A percentile compares a stretch with the other conserved stretches of the same genome.
Conservation (phyloP, 2,113 vertebrate species). For the Brachyhypopomus occidentalis region DNA sequence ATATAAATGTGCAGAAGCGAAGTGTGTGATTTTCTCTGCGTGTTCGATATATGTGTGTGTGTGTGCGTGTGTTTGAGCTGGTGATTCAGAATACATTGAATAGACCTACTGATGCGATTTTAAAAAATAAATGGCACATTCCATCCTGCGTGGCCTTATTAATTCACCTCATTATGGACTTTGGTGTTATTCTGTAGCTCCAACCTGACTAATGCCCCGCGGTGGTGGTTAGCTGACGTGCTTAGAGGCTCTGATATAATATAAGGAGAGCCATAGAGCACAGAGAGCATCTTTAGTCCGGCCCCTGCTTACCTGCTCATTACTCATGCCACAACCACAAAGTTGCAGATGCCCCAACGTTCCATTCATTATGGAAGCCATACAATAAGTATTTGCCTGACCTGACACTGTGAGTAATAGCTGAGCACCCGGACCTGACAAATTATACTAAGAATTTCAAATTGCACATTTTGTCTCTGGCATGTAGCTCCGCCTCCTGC, state of each 20-base stretch:
- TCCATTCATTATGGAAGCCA: conserved; percentile 72
- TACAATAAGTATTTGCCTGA: conserved; percentile 75
- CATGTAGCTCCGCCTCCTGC: not conserved
- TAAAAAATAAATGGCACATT: conserved; percentile 34
- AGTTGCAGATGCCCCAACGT: conserved; percentile 66
- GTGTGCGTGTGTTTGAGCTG: not conserved
- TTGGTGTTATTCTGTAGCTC: conserved; percentile 43
- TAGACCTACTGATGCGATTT: conserved; percentile 20
- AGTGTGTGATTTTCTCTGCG: not conserved
- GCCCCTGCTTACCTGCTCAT: conserved; percentile 18
- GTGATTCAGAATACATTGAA: conserved; percentile 36
- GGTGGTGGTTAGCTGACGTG: conserved; percentile 8
- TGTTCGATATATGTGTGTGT: not conserved
- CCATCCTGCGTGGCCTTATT: conserved; percentile 35
- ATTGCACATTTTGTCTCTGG: conserved; percentile 24
- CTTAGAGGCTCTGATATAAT: not conserved
- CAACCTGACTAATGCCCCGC: conserved; percentile 33
- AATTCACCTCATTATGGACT: conserved; percentile 47
- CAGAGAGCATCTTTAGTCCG: conserved; percentile 14
- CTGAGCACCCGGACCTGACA: conserved; percentile 55
- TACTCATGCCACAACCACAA: conserved; percentile 59
- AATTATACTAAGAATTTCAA: conserved; percentile 57
- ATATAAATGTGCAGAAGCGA: conserved; percentile 43
- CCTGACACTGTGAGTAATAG: conserved; percentile 64
- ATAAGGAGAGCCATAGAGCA: conserved; percentile 14